Base-by-base conservation (phyloP, 2,113 vertebrate species). In the Megaceryle torquata region DNA sequence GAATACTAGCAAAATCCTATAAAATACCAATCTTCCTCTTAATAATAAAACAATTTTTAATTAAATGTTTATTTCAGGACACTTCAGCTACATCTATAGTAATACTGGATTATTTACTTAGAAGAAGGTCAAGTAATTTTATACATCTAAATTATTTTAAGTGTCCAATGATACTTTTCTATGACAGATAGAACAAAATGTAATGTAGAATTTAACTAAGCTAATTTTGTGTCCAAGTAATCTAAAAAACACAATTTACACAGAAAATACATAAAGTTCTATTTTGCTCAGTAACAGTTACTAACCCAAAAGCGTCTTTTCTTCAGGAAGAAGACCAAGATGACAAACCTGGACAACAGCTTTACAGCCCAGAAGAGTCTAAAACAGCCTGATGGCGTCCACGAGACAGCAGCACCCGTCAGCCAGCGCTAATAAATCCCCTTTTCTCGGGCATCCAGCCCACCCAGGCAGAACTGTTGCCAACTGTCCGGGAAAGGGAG, bases 251-350 rank as follows among this genome's bases (percentile, higher is more conserved):
- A 31, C 53, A 21, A 43, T 33, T 3, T 13, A 15, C 18, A 53
- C 18, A 68, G 65, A 46, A 76, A 72, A 72, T 2, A 56, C 20
- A 53, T 8, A 35, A 29, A 12, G 28, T n/a, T 74, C 54, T 13
- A 5, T 53, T 63, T 39, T 19, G 37, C 22, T 50, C 70, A 54
- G 4, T 14, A 82, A 84, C 12, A 61, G 20, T 53, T 85, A 95
- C 91, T 94, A 91, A 87, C 89, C 93, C 75, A 20, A 93, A 33
- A 88, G 75, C 41, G 93, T 54, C 70, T 91, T 82, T 89, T 89
- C 89, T 92, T 79, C 89, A 21, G 25, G 37, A 79, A n/a, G 48
- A 75, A 59, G 74, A 54, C 57, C 77, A 59, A 68, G 65, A 41
- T 37, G 78, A 79, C 84, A 82, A 87, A 71, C 70, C 61, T 84